These are phyloP conservation scores for Germaria angustata DNA, from an alignment of 2,888 invertebrate species.

Conservation along the genomic window DNA sequence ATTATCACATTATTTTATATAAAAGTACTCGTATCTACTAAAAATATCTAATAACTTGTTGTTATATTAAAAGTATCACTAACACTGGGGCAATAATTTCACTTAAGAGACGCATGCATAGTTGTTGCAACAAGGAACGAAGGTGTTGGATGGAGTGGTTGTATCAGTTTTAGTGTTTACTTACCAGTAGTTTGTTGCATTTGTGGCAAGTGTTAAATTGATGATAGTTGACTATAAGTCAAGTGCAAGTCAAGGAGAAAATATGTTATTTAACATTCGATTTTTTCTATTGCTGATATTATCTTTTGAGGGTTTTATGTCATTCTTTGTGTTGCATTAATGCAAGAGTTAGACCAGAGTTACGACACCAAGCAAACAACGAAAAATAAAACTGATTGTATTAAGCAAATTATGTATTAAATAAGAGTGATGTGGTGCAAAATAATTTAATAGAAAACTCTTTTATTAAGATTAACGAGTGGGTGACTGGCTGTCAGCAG, in stretches of 20 bases:
- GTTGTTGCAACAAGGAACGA: background rate
- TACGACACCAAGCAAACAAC: too few relatives aligned
- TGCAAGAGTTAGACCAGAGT: background rate
- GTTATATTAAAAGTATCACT: slow-evolving; percentile 43
- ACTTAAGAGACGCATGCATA: background rate
- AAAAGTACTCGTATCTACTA: slow-evolving; percentile 5
- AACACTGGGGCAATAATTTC: background rate
- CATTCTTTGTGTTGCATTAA: slow-evolving; percentile 9
- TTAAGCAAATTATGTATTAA: slow-evolving; percentile 53
- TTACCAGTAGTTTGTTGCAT: background rate
- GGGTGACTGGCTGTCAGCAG: background rate
- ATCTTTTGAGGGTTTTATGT: background rate
- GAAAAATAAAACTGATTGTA: slow-evolving; percentile 8
- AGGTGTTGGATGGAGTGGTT: background rate
- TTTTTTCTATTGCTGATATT: background rate
- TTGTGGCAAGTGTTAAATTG: slow-evolving; percentile 69
- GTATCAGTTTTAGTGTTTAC: background rate
- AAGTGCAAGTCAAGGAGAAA: slow-evolving; percentile 68
- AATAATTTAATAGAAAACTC: slow-evolving; percentile 47
- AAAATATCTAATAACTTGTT: slow-evolving; percentile 56
- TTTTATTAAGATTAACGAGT: slow-evolving; percentile 45
- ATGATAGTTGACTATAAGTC: slow-evolving; percentile 71
- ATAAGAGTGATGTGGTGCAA: slow-evolving; percentile 56
- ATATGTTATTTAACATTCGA: slow-evolving; percentile 56
- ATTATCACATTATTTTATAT: slow-evolving; percentile 14